A percentile compares a stretch with the other conserved stretches of the same genome.
phyloP scores from a whole-genome alignment of 2,888 invertebrate genomes.

The Limenitis camilla region DNA sequence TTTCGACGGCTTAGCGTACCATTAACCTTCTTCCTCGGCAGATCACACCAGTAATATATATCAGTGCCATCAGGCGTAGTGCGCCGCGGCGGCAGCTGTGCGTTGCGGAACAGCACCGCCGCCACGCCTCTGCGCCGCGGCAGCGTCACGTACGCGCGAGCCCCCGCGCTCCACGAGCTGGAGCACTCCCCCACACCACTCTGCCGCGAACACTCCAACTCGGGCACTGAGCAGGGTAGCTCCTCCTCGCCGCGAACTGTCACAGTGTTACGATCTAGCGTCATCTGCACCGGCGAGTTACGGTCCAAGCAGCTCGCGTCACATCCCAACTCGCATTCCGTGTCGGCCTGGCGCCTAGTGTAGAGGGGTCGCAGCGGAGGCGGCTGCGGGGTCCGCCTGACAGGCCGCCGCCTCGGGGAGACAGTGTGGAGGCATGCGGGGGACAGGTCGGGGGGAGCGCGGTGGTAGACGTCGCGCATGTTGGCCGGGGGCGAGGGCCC shows the following conservation, averaged over 20 bases:
- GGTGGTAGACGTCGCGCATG: constrained; percentile 77
- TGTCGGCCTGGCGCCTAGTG: constrained; percentile 27
- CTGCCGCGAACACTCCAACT: constrained; percentile 27
- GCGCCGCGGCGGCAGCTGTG: constrained; percentile 79
- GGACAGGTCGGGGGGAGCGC: constrained; percentile 52
- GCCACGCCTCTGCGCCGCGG: constrained; percentile 53
- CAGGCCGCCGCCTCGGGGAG: constrained; percentile 41
- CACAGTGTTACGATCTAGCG: constrained; percentile 30
- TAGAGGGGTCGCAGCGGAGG: constrained; percentile 34
- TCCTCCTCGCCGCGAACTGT: constrained; percentile 81
- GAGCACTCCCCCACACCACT: constrained; percentile 26
- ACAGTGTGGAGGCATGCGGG: constrained; percentile 69
- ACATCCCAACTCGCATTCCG: constrained; percentile 74
- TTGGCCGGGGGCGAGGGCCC: constrained; percentile 29
- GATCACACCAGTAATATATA: constrained; percentile 91
- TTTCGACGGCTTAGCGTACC: constrained; percentile 34
- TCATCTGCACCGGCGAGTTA: constrained; percentile 51
- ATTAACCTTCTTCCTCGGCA: constrained; percentile 74
- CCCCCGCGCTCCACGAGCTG: constrained; percentile 30
- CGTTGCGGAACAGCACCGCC: constrained; percentile 44
- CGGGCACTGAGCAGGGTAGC: constrained; percentile 69
- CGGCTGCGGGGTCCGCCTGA: constrained; percentile 39
- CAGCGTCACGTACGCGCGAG: constrained; percentile 71
- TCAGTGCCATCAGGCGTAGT: constrained; percentile 88
- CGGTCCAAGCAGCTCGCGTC: constrained; percentile 52